Base-by-base conservation (phyloP, 2,113 vertebrate species). In the Macrotus californicus region DNA sequence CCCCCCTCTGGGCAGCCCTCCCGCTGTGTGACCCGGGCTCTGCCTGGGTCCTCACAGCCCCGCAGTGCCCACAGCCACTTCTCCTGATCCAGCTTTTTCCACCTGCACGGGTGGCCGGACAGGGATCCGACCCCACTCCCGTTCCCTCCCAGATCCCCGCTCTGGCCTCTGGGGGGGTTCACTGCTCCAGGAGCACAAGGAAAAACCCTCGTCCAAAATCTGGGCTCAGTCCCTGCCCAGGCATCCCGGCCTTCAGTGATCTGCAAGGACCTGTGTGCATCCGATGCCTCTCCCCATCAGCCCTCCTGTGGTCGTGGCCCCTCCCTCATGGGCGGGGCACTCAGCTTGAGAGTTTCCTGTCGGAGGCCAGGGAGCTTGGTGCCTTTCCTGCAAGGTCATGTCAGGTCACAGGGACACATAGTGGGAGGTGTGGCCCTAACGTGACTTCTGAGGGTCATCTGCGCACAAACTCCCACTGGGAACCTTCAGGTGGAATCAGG, bases 21-120 rank as follows among this genome's bases (percentile, higher is more conserved):
- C 15, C n/a, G 24, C 26, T 0, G 50, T 0, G 26, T 0, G 11
- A 46, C 73, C 3, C 0, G 3, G 16, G 43, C 43, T 10, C 16
- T 5, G 48, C 7, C 79, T 67, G 26, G 0, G 9, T 36, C 66
- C 18, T 31, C 16, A n/a, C 2, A 0, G 9, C 18, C 1, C 11
- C 1, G 26, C 41, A 10, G 26, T 3, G 41, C 16, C 36, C 56
- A n/a, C 0, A 3, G 41, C 80, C 7, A 21, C 2, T 2, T 15
- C 50, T 4, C 36, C 4, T 13, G 43, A 21, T 36, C 5, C 6
- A 0, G 29, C 67, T 15, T 22, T 79, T 48, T 39, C 39, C 67
- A 12, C 29, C 50, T 0, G 4, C 43, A 19, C 36, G 18, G 0
- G 22, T 5, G 39, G 8, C 46, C 4, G 39, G 69, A n/a, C 26